Percentiles rank a stretch among this genome's conserved stretches.
Evolutionary conservation across 2,113 vertebrate genomes (phyloP).

Genomic region (Rutilus rutilus): DNA sequence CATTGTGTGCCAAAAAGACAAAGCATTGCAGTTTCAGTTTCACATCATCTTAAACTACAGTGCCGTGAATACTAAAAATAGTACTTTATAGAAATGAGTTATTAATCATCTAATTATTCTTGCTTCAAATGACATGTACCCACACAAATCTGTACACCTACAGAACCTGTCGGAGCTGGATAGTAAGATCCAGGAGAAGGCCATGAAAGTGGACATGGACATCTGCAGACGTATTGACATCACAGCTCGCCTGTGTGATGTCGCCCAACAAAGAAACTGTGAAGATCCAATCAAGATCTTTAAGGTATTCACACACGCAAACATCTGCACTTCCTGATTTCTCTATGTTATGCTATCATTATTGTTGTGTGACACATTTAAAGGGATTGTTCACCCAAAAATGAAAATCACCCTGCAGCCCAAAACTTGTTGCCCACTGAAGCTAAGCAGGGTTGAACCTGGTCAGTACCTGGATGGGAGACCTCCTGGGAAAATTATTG

Average conservation of each 20-base stretch:
- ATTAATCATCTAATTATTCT: background rate
- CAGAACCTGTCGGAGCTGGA: slow-evolving; percentile 94
- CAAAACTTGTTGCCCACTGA: no score
- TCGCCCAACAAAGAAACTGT: slow-evolving; percentile 97
- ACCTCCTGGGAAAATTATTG: no score
- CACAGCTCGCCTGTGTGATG: slow-evolving; percentile 93
- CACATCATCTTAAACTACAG: background rate
- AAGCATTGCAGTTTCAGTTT: slow-evolving; percentile 14
- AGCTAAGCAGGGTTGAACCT: no score
- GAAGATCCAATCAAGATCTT: slow-evolving; percentile 96
- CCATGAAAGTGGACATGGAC: slow-evolving; percentile 99
- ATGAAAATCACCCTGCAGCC: no score
- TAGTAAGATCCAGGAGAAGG: slow-evolving; percentile 98
- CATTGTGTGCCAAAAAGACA: slow-evolving; percentile 5
- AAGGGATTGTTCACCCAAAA: no score
- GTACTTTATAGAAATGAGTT: background rate
- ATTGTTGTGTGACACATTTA: background rate
- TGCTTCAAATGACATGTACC: background rate
- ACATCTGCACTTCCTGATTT: background rate
- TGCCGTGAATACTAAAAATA: background rate
- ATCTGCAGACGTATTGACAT: slow-evolving; percentile 98
- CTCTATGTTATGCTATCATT: background rate
- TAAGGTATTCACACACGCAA: slow-evolving; percentile 78
- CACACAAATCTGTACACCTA: background rate
- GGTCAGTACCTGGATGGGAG: no score